Conservation (phyloP, 2,888 invertebrate genomes). For the Cylloceria caligata region DNA sequence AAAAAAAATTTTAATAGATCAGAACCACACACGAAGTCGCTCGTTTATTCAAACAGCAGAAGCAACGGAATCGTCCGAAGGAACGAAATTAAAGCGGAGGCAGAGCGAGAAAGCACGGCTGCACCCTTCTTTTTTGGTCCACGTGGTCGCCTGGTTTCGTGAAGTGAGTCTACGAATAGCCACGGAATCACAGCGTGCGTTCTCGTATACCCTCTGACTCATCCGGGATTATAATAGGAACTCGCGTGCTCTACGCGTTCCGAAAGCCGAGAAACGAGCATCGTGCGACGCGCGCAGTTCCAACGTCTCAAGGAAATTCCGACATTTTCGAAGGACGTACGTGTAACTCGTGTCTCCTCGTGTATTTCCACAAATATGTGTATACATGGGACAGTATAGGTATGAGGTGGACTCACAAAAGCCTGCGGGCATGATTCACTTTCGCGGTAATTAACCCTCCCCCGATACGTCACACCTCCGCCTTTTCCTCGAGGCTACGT, state of each 20-base stretch:
- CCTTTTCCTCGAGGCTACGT: constrained; percentile 61
- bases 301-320: constrained; percentile 75
- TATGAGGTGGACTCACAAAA: constrained; percentile 69
- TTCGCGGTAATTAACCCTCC: constrained; percentile 75
- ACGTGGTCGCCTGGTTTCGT: constrained; percentile 62
- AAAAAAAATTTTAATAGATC: constrained; percentile 8
- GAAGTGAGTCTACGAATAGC: constrained; percentile 74
- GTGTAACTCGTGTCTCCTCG: constrained; percentile 46
- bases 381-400: constrained; percentile 20
- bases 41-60: constrained; percentile 44
- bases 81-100: constrained; percentile 42
- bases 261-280: constrained; percentile 43
- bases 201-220: constrained; percentile 72
- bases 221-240: constrained; percentile 76
- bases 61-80: constrained; percentile 22
- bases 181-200: constrained; percentile 75
- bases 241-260: constrained; percentile 59
- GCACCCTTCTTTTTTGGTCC: constrained; percentile 59
- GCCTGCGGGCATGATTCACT: constrained; percentile 74
- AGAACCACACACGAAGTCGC: constrained; percentile 46
- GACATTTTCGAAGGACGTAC: constrained; percentile 75
- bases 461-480: constrained; percentile 54
- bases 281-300: constrained; percentile 43
- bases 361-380: not conserved
- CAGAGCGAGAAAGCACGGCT: constrained; percentile 5